Evolutionary conservation across 2,888 invertebrate species (phyloP).

Genomic region (Aquatica leii): DNA sequence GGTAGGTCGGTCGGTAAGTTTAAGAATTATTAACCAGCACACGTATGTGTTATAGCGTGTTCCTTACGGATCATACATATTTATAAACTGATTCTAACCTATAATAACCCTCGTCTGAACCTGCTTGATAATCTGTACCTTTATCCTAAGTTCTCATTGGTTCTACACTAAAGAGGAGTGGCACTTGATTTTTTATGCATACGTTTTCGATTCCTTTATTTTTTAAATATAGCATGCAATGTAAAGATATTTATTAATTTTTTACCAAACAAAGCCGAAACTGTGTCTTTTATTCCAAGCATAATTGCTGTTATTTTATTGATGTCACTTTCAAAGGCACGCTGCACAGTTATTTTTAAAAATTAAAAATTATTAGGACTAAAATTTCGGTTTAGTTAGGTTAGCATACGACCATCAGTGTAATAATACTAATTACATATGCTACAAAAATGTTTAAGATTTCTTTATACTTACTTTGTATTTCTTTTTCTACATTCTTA

Average conservation of each 20-base stretch:
- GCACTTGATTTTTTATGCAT: conserved; percentile 55
- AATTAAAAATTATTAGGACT: not conserved
- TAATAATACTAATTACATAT: too few species aligned
- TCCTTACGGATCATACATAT: conserved; percentile 61
- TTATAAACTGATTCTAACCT: conserved; percentile 61
- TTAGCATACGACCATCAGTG: too few species aligned
- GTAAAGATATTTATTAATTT: conserved; percentile 35
- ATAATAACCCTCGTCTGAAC: conserved; percentile 60
- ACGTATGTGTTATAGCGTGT: conserved; percentile 56
- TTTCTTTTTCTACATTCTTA: too few species aligned
- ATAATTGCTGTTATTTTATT: conserved; percentile 33
- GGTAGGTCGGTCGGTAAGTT: conserved; percentile 19
- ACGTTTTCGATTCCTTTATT: conserved; percentile 39
- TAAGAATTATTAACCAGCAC: conserved; percentile 39
- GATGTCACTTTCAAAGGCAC: conserved; percentile 10
- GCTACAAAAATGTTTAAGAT: too few species aligned
- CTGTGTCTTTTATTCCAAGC: conserved; percentile 13
- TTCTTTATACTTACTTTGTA: too few species aligned
- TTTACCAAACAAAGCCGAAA: conserved; percentile 34
- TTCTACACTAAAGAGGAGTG: conserved; percentile 47
- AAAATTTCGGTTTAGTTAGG: too few species aligned
- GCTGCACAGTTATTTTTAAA: not conserved
- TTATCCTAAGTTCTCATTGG: conserved; percentile 56
- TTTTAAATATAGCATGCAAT: conserved; percentile 32
- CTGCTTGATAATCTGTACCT: conserved; percentile 58